Conservation (phyloP, 2,113 vertebrate species). For the Tretioscincus oriximinensis region DNA sequence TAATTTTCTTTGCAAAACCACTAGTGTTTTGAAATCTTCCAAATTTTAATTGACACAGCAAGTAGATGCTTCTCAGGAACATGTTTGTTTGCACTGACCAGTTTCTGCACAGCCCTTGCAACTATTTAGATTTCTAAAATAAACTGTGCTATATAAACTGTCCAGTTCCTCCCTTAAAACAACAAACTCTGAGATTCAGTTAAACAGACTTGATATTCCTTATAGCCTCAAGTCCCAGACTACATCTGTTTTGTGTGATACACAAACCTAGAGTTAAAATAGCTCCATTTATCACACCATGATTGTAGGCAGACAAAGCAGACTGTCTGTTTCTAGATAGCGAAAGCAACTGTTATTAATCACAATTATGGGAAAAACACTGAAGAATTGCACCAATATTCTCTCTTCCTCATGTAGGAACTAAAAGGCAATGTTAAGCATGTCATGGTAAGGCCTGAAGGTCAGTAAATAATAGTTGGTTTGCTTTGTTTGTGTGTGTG, state of each 20-base stretch:
- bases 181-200: constrained; percentile 71
- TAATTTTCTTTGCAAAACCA: constrained; percentile 8
- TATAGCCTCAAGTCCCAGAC: constrained; percentile 86
- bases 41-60: constrained; percentile 32
- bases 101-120: constrained; percentile 45
- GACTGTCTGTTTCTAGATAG: constrained; percentile 94
- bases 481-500: too few relatives aligned
- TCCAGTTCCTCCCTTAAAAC: constrained; percentile 65
- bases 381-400: constrained; percentile 84
- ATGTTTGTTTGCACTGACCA: constrained; percentile 31
- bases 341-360: constrained; percentile 93
- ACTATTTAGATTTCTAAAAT: constrained; percentile 39
- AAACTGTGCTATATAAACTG: constrained; percentile 57
- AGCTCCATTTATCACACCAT: constrained; percentile 94
- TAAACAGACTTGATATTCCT: constrained; percentile 85
- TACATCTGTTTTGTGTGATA: constrained; percentile 98
- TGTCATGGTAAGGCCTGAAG: constrained; percentile 78
- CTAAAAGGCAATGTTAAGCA: constrained; percentile 67
- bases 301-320: constrained; percentile 96
- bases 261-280: constrained; percentile 88
- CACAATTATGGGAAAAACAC: constrained; percentile 95
- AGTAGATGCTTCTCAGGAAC: constrained; percentile 24
- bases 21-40: constrained; percentile 14
- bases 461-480: constrained; percentile 74
- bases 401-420: constrained; percentile 66